Evolutionary conservation across 2,113 vertebrate species (phyloP).

Genomic region (Triplophysa tibetana): DNA sequence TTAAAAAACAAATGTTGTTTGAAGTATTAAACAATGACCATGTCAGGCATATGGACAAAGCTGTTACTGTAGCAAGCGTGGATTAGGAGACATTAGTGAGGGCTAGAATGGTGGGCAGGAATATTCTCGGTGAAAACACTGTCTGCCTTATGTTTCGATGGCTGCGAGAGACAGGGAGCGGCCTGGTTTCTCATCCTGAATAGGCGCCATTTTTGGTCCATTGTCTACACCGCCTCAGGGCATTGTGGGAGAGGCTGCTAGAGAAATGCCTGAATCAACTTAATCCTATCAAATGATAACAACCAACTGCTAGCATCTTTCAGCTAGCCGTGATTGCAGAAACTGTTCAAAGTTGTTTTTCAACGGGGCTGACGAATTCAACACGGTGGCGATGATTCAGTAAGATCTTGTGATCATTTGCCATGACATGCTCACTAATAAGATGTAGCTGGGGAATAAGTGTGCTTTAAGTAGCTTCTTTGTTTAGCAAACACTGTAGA

Average conservation of each 20-base stretch:
- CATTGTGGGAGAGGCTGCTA: slow-evolving; percentile 40
- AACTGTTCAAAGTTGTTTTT: background rate
- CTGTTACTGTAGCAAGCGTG: slow-evolving; percentile 7
- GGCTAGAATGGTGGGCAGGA: background rate
- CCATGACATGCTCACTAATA: slow-evolving; percentile 16
- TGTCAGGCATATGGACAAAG: background rate
- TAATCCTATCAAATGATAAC: slow-evolving; percentile 34
- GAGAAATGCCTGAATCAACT: slow-evolving; percentile 38
- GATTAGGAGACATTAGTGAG: slow-evolving; percentile 15
- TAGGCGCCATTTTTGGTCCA: slow-evolving; percentile 30
- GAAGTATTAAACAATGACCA: background rate
- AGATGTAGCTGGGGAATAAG: slow-evolving; percentile 10
- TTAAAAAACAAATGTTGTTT: background rate
- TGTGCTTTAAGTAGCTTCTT: background rate
- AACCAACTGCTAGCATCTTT: slow-evolving; percentile 46
- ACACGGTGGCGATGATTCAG: slow-evolving; percentile 3
- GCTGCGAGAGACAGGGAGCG: slow-evolving; percentile 45
- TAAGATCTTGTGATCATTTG: slow-evolving; percentile 23
- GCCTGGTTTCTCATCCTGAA: slow-evolving; percentile 39
- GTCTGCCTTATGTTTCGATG: slow-evolving; percentile 27
- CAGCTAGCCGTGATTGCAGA: slow-evolving; percentile 3
- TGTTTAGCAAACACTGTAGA: background rate
- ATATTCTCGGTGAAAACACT: slow-evolving; percentile 15
- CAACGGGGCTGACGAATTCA: too few species aligned
- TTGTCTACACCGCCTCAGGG: slow-evolving; percentile 50